Conservation (phyloP, 2,113 vertebrate species). For the Burhinus bistriatus region DNA sequence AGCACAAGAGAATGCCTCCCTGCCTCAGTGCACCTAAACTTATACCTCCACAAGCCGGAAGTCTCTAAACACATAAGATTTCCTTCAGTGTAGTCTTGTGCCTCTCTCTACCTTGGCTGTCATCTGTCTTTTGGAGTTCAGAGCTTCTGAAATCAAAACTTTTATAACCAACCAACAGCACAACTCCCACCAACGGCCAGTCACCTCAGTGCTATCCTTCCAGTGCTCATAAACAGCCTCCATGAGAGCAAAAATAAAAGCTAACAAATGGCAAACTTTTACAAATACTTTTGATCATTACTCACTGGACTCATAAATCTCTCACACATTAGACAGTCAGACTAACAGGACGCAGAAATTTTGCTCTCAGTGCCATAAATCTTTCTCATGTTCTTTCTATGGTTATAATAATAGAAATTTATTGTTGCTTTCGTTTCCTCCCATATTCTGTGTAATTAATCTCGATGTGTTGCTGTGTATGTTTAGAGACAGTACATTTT, state of each 20-base stretch:
- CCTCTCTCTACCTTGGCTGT: neutral
- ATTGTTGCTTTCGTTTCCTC: conserved; percentile 51
- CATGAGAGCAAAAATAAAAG: conserved; percentile 7
- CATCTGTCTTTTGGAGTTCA: neutral
- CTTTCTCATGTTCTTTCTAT: conserved; percentile 28
- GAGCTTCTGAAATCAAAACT: neutral
- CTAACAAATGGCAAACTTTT: conserved; percentile 19
- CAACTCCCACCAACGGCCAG: neutral
- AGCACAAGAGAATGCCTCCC: neutral
- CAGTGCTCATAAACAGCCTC: neutral
- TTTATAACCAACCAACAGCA: neutral
- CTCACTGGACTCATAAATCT: conserved; percentile 26
- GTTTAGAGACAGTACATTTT: conserved; percentile 53
- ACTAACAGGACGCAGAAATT: conserved; percentile 51
- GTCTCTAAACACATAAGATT: neutral
- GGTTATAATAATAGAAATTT: conserved; percentile 51
- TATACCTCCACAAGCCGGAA: fast-evolving
- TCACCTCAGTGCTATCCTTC: neutral
- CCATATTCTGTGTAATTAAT: conserved; percentile 51
- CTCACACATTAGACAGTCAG: conserved; percentile 26
- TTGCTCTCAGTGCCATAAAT: conserved; percentile 36
- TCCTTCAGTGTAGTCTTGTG: neutral
- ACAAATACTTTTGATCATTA: conserved; percentile 27
- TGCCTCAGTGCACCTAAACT: neutral
- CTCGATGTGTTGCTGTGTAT: neutral